Evolutionary conservation across 2,113 vertebrate genomes (phyloP).

Genomic region (Rallus limicola): DNA sequence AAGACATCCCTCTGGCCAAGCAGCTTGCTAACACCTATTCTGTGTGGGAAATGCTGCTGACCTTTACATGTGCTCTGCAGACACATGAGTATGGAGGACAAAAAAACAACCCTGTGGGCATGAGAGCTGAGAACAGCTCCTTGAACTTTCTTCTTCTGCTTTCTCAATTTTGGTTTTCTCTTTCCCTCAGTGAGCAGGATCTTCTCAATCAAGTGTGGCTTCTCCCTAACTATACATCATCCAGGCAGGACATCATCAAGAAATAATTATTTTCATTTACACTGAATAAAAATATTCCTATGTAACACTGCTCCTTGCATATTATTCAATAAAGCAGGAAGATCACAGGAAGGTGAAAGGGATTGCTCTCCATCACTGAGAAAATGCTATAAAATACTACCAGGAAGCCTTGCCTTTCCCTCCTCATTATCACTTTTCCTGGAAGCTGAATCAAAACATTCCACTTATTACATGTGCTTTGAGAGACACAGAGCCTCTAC

Average conservation of each 20-base stretch:
- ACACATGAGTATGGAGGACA: neutral
- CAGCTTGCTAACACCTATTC: accelerated
- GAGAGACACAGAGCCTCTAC: neutral
- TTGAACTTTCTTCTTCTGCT: neutral
- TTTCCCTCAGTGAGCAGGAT: neutral
- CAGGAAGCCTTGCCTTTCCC: neutral
- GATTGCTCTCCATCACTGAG: neutral
- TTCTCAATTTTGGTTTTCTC: neutral
- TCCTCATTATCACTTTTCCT: neutral
- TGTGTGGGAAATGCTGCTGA: neutral
- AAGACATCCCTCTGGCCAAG: neutral
- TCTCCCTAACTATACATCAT: neutral
- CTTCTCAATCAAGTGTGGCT: neutral
- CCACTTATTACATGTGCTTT: neutral
- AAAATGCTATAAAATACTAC: neutral
- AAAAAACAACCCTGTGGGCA: neutral
- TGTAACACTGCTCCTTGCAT: neutral
- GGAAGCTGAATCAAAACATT: neutral
- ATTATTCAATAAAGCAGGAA: neutral
- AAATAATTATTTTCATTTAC: neutral
- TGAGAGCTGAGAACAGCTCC: neutral
- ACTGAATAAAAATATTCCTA: neutral
- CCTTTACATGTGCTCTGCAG: accelerated
- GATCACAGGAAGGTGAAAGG: neutral
- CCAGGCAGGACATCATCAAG: neutral